Evolutionary conservation across 2,888 invertebrate species (phyloP), one percentile per base, ranked within the genome.

Genomic region (Cephus spinipes): DNA sequence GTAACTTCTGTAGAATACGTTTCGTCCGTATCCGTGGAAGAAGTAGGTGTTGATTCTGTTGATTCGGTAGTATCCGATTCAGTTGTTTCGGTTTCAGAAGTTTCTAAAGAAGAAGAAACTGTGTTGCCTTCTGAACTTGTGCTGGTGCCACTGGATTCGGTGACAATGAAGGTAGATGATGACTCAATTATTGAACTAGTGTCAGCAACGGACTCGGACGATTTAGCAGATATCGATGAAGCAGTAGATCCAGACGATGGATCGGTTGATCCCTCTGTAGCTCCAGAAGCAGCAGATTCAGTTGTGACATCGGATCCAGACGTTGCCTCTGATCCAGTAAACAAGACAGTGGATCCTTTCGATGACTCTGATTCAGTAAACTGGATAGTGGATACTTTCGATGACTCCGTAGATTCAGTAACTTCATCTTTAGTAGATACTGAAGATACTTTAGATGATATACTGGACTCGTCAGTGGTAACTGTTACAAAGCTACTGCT

Each of bases 41-140:
- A 33, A 12, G 83, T 86, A 36, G 78, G 79, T 3, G 83, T 81
- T 40, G 85, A 81, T 73, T 82, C 82, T 3, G 83, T 81, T 15
- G 82, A 77, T 34, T 86, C 85, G 9, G 86, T 85, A 4, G 82
- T 80, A 73, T 84, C 86, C 12, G 83, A 36, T 12, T 69, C 69
- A 31, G n/a, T 68, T 36, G 33, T 79, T 36, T 15, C 68, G 33
- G 23, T 32, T 81, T 69, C 73, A 69, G 69, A 35, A 33, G 69
- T 36, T 15, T 35, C 34, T 23, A 2, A 9, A 3, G 55, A 55
- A 55, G 76, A 69, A 4, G 77, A 80, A 11, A 71, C 78, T 11
- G 81, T 81, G 34, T 69, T 55, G 68, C 75, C 4, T 1, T 77
- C 80, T 12, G 81, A 78, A 78, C 81, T 84, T 15, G 82, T 83